phyloP scores from a whole-genome alignment of 2,888 invertebrate species.

The Gymnoscelis rufifasciata region DNA sequence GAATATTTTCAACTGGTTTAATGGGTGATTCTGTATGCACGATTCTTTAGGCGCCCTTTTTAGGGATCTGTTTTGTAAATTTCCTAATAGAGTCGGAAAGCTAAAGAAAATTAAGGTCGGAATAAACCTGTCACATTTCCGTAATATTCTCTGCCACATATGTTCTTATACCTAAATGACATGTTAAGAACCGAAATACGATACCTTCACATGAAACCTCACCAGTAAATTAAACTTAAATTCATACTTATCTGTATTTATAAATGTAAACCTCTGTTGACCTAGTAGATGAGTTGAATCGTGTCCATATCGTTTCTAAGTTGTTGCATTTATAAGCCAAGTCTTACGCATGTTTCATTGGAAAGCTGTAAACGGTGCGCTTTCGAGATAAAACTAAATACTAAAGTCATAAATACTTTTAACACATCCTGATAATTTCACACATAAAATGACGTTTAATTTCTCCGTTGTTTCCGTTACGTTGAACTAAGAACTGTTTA shows the following conservation, averaged over 20 bases:
- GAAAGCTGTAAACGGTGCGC: constrained; percentile 3
- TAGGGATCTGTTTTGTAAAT: neutral
- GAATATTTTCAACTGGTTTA: constrained; percentile 11
- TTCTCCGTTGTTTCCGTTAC: constrained; percentile 18
- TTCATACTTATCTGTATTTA: neutral
- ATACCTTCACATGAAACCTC: neutral
- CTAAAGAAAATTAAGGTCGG: neutral
- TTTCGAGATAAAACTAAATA: constrained; percentile 12
- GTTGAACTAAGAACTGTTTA: constrained; percentile 13
- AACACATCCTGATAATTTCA: constrained; percentile 11
- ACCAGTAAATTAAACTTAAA: neutral
- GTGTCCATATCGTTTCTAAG: constrained; percentile 3
- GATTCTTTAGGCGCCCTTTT: neutral
- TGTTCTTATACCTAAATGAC: neutral
- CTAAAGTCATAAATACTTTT: constrained; percentile 16
- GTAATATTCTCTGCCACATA: too few species aligned
- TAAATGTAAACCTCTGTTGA: constrained; percentile 8
- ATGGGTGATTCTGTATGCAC: constrained; percentile 2
- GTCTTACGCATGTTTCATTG: constrained; percentile 11
- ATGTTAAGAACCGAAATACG: neutral
- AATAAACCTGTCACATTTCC: too few species aligned
- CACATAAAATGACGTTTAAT: constrained; percentile 12
- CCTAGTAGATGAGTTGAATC: constrained; percentile 6
- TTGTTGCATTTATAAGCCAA: constrained; percentile 8
- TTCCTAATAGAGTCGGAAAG: neutral